Evolutionary conservation across 2,888 invertebrate genomes (phyloP).

Genomic region (Pinctada fucata): DNA sequence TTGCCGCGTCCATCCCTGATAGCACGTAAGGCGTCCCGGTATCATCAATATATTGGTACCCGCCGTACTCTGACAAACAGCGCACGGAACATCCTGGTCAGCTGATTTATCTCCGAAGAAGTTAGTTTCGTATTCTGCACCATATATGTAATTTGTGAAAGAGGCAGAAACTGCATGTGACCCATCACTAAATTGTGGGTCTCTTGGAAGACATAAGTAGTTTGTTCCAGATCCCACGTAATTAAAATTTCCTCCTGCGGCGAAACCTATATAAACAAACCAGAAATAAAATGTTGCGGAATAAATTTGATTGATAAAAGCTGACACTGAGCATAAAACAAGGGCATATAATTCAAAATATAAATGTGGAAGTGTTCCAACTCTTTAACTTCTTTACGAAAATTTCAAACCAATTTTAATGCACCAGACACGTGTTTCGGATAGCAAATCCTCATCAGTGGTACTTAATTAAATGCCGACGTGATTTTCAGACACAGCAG

Average conservation of each 20-base stretch:
- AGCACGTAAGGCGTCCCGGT: constrained; percentile 12
- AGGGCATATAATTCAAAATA: no score
- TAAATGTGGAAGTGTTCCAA: no score
- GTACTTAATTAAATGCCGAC: no score
- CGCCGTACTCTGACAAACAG: constrained; percentile 3
- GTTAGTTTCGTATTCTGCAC: constrained; percentile 17
- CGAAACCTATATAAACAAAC: constrained; percentile 5
- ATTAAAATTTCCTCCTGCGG: neutral
- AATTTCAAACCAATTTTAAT: no score
- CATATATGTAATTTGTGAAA: neutral
- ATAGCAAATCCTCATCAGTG: no score
- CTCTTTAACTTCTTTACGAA: no score
- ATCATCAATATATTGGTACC: constrained; percentile 9
- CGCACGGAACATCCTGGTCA: constrained; percentile 18
- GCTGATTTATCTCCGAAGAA: constrained; percentile 4
- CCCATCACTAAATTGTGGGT: neutral
- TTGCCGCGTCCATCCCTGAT: constrained; percentile 11
- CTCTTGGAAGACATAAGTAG: constrained; percentile 4
- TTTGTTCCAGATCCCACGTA: neutral
- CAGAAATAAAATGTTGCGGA: no score
- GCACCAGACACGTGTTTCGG: no score
- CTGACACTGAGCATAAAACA: no score
- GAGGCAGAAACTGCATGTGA: neutral
- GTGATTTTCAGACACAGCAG: no score
- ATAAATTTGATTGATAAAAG: no score